phyloP scores from a whole-genome alignment of 2,113 vertebrate genomes.

The Lycaon pictus region DNA sequence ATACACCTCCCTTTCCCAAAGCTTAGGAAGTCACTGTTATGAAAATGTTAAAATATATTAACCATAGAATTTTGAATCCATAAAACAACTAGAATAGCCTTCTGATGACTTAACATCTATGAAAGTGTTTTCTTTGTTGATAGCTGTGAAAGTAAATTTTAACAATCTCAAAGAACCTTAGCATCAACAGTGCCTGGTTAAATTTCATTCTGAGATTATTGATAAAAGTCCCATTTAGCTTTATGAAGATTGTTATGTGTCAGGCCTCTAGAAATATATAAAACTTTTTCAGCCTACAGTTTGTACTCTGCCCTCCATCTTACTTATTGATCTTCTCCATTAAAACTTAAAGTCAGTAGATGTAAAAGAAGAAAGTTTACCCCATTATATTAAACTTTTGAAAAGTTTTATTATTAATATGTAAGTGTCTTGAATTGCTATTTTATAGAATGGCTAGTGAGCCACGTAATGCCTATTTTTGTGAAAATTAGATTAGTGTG shows the following conservation, averaged over 20 bases:
- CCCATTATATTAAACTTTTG: not conserved
- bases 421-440: not conserved
- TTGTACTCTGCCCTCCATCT: not conserved
- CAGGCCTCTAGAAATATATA: not conserved
- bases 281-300: not conserved
- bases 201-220: slow-evolving; percentile 1
- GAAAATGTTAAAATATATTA: not conserved
- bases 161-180: not conserved
- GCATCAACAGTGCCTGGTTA: not conserved
- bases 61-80: not conserved
- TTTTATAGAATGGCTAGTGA: not conserved
- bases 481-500: not conserved
- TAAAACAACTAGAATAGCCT: not conserved
- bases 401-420: not conserved
- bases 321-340: not conserved
- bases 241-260: slow-evolving; percentile 12
- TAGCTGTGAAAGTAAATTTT: slow-evolving; percentile 18
- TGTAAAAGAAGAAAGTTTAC: slow-evolving; percentile 25
- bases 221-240: slow-evolving; percentile 9
- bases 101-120: not conserved
- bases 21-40: not conserved
- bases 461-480: not conserved
- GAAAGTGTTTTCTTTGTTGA: slow-evolving; percentile 39
- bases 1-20: not conserved
- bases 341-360: slow-evolving; percentile 32